Conservation (phyloP, 2,797 vertebrate species). For the Pangasius larnaudii region DNA sequence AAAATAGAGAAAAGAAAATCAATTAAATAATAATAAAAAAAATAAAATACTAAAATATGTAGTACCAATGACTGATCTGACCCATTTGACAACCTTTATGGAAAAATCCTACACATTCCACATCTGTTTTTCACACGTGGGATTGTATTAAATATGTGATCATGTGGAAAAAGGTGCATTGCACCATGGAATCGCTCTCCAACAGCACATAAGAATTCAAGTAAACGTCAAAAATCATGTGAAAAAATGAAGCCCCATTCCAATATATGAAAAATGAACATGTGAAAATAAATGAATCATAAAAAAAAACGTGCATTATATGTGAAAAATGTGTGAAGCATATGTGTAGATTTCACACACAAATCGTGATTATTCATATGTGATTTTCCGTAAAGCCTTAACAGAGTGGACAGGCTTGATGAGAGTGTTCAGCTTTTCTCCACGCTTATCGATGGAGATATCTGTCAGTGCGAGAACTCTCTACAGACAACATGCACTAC, state of each 20-base stretch:
- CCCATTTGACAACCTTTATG: neutral
- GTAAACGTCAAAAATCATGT: neutral
- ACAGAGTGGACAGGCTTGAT: conserved; percentile 8
- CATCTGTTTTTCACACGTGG: neutral
- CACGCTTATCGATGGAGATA: conserved; percentile 49
- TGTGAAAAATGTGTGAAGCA: neutral
- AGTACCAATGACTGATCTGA: neutral
- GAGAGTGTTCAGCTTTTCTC: conserved; percentile 45
- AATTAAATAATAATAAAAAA: neutral
- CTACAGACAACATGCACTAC: conserved; percentile 32
- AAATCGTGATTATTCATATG: neutral
- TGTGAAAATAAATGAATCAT: neutral
- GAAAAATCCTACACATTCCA: neutral
- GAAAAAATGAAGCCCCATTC: neutral
- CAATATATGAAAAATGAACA: neutral
- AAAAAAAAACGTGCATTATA: neutral
- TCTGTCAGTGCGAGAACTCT: conserved; percentile 40
- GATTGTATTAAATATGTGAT: neutral
- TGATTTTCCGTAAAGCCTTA: neutral
- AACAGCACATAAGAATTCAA: neutral
- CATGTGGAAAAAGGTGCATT: neutral
- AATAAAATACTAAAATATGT: neutral
- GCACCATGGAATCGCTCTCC: neutral
- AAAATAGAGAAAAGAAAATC: neutral
- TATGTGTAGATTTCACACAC: neutral